These are phyloP conservation scores for Eidolon helvum DNA, from an alignment of 2,113 vertebrate species.

Conservation along the genomic window DNA sequence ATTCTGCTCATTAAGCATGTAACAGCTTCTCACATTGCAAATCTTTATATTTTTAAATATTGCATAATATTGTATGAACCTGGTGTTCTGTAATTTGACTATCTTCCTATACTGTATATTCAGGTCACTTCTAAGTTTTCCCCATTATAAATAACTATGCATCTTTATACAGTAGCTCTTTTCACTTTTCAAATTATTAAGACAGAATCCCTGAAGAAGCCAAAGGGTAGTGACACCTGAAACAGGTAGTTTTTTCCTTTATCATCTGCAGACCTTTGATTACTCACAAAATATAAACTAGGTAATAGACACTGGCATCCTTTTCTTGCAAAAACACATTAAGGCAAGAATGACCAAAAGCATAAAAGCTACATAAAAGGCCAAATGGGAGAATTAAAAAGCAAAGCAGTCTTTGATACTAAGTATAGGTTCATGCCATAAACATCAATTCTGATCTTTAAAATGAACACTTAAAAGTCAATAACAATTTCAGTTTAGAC, in stretches of 20 bases:
- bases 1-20: not conserved
- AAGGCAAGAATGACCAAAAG: not conserved
- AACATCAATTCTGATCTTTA: constrained; percentile 38
- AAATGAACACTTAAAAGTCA: constrained; percentile 6
- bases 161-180: not conserved
- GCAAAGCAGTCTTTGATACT: not conserved
- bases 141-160: not conserved
- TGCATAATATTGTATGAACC: not conserved
- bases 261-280: not conserved
- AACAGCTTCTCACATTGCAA: not conserved
- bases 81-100: not conserved
- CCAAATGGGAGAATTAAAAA: not conserved
- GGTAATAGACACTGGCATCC: not conserved
- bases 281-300: not conserved
- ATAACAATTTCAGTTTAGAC: not conserved
- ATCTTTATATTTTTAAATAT: not conserved
- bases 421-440: not conserved
- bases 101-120: not conserved
- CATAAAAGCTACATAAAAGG: not conserved
- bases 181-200: not conserved
- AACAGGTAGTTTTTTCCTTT: not conserved
- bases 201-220: not conserved
- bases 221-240: not conserved
- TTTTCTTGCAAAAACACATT: not conserved
- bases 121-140: not conserved